These are phyloP conservation scores for Heliothis subflexa DNA, from an alignment of 1,140 invertebrate genomes.

Conservation along the genomic window DNA sequence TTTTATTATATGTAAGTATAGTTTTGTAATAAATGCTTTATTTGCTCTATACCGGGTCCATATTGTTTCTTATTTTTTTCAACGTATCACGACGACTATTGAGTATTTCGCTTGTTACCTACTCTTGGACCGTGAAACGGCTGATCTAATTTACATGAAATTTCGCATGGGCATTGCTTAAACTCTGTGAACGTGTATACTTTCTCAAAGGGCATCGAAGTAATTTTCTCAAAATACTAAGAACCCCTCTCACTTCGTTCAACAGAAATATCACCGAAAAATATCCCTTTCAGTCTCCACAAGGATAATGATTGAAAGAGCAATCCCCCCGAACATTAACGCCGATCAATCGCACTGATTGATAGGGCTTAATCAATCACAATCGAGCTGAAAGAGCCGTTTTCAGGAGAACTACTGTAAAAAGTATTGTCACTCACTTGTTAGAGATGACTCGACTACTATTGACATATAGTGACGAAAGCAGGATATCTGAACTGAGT, in stretches of 20 bases:
- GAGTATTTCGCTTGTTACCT: too few species aligned
- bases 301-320: constrained; percentile 14
- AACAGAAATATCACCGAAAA: not conserved
- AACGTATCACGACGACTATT: too few species aligned
- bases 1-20: too few species aligned
- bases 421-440: constrained; percentile 9
- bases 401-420: not conserved
- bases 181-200: not conserved
- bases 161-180: too few species aligned
- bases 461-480: not conserved
- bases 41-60: too few species aligned
- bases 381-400: constrained; percentile 14
- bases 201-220: not conserved
- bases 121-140: too few species aligned
- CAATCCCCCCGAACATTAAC: constrained; percentile 4
- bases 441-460: not conserved
- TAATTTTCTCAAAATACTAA: too few species aligned
- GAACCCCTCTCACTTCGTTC: too few species aligned
- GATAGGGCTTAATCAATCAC: constrained; percentile 25
- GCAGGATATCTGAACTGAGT: not conserved
- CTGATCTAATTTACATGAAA: too few species aligned
- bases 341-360: constrained; percentile 24
- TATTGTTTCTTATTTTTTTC: too few species aligned
- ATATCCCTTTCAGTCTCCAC: not conserved
- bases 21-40: too few species aligned